Evolutionary conservation across 2,797 vertebrate genomes (phyloP), one percentile per base, ranked within the genome.

Genomic region (Thaleichthys pacificus): DNA sequence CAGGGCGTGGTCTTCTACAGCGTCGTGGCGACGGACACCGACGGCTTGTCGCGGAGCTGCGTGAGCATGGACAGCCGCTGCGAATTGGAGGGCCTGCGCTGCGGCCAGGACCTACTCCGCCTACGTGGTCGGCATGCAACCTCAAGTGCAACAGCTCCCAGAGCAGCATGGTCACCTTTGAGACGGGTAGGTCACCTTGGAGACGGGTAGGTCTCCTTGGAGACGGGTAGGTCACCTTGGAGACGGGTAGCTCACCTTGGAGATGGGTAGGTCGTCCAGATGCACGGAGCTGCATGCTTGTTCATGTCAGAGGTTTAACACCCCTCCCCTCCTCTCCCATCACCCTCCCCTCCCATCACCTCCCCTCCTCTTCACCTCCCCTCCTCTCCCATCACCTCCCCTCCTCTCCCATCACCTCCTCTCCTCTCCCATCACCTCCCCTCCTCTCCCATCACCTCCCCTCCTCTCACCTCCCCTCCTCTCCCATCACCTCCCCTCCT

Each of bases 41-140:
- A 77, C 7, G 81, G 80, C 22, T 69, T 42, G 1, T 32, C 32
- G 30, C 30, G 51, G 60, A 71, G 35, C 38, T 87, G 87, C 63
- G 61, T 4, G 30, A 64, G 74, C 51, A 49, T 71, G 49, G 66
- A 19, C 4, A 73, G 70, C 12, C 4, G 75, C 15, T 88, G 87
- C 56, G 66, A 68, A 28, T 75, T 89, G 21, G 22, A 26, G 49
- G 74, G 77, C 47, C 76, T 90, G 35, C 70, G 11, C 28, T 90
- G 89, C 26, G 88, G 87, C 28, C 57, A 80, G n/a, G 61, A 32
- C 61, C 22, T 90, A 86, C 58, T 71, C 75, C 3, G 72, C 79
- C 8, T 81, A 62, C 17, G 81, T 90, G 26, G 19, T 75, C 9
- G 77, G 83, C 72, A 74, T n/a, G 75, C 64, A 87, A 85, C 73